A percentile compares a stretch with the other conserved stretches of the same genome.
phyloP scores from a whole-genome alignment of 2,113 vertebrate species.

The Atlantisia rogersi region DNA sequence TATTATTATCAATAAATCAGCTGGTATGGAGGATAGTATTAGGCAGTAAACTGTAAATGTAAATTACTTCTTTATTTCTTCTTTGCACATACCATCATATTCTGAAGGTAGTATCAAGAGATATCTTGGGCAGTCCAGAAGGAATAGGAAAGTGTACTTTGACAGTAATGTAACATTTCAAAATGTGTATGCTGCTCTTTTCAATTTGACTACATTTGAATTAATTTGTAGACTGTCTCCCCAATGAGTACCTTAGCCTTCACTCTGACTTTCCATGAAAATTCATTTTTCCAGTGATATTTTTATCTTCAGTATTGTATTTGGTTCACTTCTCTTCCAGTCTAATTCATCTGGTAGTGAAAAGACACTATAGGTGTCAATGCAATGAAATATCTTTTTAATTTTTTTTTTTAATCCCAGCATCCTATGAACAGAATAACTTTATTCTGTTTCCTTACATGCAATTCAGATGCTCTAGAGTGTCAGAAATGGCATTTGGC shows the following conservation, averaged over 20 bases:
- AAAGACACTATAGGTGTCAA: neutral
- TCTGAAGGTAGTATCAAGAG: neutral
- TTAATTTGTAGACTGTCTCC: constrained; percentile 30
- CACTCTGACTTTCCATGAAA: constrained; percentile 8
- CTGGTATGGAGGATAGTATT: neutral
- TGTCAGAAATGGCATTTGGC: neutral
- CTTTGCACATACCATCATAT: neutral
- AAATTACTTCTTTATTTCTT: neutral
- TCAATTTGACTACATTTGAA: constrained; percentile 31
- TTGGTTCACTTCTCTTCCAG: neutral
- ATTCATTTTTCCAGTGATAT: neutral
- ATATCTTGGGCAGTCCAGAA: neutral
- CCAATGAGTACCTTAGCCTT: neutral
- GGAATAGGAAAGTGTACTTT: neutral
- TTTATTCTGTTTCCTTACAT: neutral
- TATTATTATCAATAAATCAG: neutral
- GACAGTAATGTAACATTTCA: constrained; percentile 12
- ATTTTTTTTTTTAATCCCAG: neutral
- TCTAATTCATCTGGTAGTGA: neutral
- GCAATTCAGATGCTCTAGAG: neutral
- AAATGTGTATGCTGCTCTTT: constrained; percentile 3
- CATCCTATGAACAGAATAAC: neutral
- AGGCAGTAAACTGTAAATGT: neutral
- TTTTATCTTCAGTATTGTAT: constrained; percentile 7
- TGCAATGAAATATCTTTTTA: neutral